Conservation (phyloP, 2,797 vertebrate genomes). For the Hydrophis major region DNA sequence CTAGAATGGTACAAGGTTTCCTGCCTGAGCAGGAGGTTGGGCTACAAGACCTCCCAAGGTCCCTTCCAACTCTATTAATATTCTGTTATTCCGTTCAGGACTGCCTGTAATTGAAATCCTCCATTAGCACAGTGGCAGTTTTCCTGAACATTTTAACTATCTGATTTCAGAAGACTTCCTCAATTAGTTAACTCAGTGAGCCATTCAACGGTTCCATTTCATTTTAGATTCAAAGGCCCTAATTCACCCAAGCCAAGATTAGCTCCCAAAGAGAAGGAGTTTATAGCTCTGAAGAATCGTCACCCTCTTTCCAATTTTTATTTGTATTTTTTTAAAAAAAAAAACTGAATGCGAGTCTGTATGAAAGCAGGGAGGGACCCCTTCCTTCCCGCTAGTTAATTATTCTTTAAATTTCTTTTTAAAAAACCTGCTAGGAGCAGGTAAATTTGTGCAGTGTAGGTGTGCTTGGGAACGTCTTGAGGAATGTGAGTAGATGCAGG, state of each 20-base stretch:
- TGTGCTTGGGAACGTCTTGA: background rate
- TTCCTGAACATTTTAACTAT: background rate
- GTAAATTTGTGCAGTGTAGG: conserved; percentile 11
- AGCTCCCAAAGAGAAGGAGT: background rate
- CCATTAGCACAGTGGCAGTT: background rate
- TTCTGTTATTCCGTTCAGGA: background rate
- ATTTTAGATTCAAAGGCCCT: background rate
- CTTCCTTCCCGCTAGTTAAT: conserved; percentile 31
- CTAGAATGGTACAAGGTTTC: too few species aligned
- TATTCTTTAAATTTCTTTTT: conserved; percentile 44
- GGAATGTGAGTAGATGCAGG: conserved; percentile 16
- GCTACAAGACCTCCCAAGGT: background rate
- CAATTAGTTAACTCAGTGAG: background rate
- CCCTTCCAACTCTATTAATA: background rate
- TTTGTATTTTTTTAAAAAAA: too few species aligned
- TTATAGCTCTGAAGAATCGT: background rate
- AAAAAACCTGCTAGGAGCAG: conserved; percentile 48
- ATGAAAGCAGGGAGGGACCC: background rate
- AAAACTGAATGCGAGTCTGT: background rate
- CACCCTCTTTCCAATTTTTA: background rate
- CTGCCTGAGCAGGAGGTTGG: too few species aligned
- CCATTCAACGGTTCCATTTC: background rate
- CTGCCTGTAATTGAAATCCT: background rate
- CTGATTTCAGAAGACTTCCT: background rate
- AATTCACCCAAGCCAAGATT: background rate